Evolutionary conservation across 2,888 invertebrate genomes (phyloP).

Genomic region (Eupithecia tripunctaria): DNA sequence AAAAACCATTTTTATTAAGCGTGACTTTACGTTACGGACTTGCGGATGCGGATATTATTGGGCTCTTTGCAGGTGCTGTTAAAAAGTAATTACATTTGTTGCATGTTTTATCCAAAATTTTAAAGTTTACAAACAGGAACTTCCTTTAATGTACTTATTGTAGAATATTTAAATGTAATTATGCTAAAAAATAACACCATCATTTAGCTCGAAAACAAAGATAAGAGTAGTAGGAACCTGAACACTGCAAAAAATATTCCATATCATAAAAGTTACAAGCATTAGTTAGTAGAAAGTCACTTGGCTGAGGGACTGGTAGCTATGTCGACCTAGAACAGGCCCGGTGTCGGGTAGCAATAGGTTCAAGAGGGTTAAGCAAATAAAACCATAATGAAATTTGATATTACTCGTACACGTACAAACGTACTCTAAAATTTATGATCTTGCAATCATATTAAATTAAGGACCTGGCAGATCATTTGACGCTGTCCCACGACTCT

Average conservation of each 20-base stretch:
- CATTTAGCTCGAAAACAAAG: not conserved
- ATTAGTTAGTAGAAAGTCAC: not conserved
- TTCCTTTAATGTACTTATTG: not conserved
- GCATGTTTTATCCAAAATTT: too few relatives aligned
- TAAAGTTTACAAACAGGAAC: not conserved
- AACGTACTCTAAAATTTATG: slow-evolving; percentile 41
- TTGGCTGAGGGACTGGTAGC: not conserved
- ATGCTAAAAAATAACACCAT: not conserved
- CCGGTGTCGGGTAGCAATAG: slow-evolving; percentile 64
- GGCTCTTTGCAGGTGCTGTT: too few relatives aligned
- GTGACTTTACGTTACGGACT: too few relatives aligned
- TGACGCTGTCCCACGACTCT: slow-evolving; percentile 30
- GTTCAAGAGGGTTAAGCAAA: slow-evolving; percentile 47
- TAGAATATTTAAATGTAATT: too few relatives aligned
- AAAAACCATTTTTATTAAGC: too few relatives aligned
- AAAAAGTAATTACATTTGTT: too few relatives aligned
- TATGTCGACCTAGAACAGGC: slow-evolving; percentile 63
- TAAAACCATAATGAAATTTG: slow-evolving; percentile 49
- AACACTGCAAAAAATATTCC: not conserved
- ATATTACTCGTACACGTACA: slow-evolving; percentile 40
- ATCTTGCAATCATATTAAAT: slow-evolving; percentile 42
- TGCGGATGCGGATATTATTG: too few relatives aligned
- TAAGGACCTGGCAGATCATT: slow-evolving; percentile 40
- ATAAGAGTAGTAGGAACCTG: not conserved
- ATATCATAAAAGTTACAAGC: not conserved